These are phyloP conservation scores for Neoscelio sp. DNA, from an alignment of 2,888 invertebrate genomes.

Conservation along the genomic window DNA sequence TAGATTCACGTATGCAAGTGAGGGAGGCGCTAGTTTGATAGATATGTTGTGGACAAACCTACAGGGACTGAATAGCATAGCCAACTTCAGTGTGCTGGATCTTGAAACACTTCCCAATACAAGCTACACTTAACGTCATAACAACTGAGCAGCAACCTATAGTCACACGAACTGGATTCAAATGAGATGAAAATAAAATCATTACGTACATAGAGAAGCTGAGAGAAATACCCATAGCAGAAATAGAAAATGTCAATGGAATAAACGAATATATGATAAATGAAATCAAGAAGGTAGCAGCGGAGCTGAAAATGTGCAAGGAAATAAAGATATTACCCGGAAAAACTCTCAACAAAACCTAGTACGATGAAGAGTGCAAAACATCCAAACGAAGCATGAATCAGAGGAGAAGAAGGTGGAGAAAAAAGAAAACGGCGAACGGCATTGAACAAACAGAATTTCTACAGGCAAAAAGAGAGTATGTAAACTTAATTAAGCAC, in stretches of 20 bases:
- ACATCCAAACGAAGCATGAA: conserved; percentile 3
- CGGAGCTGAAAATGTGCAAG: not conserved
- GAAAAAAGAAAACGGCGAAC: not conserved
- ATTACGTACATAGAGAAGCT: not conserved
- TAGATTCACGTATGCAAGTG: conserved; percentile 14
- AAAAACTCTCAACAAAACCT: not conserved
- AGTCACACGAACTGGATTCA: not conserved
- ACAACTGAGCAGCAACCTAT: not conserved
- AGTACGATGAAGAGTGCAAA: conserved; percentile 24
- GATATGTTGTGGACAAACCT: conserved; percentile 32
- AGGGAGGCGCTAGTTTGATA: conserved; percentile 14
- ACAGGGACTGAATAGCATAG: not conserved
- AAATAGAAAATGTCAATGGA: not conserved
- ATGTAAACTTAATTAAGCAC: not conserved
- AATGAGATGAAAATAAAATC: not conserved
- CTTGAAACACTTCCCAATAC: conserved; percentile 5
- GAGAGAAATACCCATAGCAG: not conserved
- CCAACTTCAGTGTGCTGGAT: not conserved
- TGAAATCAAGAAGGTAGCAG: not conserved
- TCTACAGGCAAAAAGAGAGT: not conserved
- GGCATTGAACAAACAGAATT: conserved; percentile 5
- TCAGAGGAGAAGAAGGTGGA: conserved; percentile 9
- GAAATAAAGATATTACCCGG: not conserved
- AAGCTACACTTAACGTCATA: not conserved
- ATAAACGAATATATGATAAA: not conserved